A percentile compares a stretch with the other conserved stretches of the same genome.
Evolutionary conservation across 2,888 invertebrate genomes (phyloP).

Genomic region (Pachydiplax longipennis): DNA sequence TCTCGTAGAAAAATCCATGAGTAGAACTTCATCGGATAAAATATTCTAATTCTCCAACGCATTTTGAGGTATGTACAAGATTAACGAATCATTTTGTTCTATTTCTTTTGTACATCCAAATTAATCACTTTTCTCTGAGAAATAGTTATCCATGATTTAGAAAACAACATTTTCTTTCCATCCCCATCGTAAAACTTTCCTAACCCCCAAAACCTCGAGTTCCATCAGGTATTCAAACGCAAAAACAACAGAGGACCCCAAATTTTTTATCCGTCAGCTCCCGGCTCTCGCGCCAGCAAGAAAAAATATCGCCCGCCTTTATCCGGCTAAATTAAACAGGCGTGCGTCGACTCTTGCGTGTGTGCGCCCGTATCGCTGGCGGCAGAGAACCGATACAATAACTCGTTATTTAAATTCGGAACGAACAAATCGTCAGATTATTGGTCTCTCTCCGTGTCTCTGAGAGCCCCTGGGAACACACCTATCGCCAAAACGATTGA

Average conservation of each 20-base stretch:
- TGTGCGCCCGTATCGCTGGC: background rate
- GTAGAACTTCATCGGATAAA: too few species aligned
- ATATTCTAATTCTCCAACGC: too few species aligned
- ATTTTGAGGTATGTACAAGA: too few species aligned
- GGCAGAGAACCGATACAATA: background rate
- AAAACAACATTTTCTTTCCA: too few species aligned
- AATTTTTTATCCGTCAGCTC: background rate
- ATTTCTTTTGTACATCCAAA: too few species aligned
- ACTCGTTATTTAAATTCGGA: conserved; percentile 16
- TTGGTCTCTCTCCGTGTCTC: background rate
- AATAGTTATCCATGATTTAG: too few species aligned
- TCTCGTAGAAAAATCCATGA: too few species aligned
- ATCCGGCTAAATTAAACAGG: background rate
- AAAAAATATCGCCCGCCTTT: background rate
- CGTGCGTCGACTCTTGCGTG: background rate
- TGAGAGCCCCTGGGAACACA: background rate
- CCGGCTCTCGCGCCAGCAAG: background rate
- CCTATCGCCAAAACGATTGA: background rate
- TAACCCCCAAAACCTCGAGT: too few species aligned
- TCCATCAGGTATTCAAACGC: background rate
- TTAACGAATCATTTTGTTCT: too few species aligned
- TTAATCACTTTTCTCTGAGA: too few species aligned
- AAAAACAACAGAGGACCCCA: background rate
- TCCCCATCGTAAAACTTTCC: too few species aligned
- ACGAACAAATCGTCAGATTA: conserved; percentile 23